Percentiles rank a stretch among this genome's conserved stretches.
Evolutionary conservation across 2,113 vertebrate genomes (phyloP).

Genomic region (Progne subis): DNA sequence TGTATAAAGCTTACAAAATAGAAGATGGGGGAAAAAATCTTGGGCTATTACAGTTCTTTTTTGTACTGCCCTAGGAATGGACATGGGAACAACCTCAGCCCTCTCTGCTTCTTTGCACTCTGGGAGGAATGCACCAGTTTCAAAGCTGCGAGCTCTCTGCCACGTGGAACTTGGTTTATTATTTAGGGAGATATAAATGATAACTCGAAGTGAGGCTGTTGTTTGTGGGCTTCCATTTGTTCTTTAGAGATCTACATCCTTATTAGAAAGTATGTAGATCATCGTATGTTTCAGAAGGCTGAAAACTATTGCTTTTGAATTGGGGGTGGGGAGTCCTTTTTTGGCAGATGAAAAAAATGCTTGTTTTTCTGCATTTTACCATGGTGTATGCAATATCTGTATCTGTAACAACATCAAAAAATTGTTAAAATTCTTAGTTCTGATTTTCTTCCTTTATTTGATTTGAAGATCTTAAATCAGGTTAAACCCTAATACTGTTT

Average conservation of each 20-base stretch:
- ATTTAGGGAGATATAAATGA: background rate
- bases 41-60: background rate
- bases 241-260: background rate
- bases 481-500: background rate
- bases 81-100: background rate
- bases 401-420: background rate
- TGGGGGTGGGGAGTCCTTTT: background rate
- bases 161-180: accelerated
- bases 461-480: background rate
- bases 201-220: background rate
- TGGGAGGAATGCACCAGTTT: background rate
- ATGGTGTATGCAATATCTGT: background rate
- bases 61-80: background rate
- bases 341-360: background rate
- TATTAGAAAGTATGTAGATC: background rate
- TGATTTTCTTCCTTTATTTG: background rate
- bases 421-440: background rate
- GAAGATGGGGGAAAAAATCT: background rate
- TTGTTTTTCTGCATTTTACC: background rate
- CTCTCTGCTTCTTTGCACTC: background rate
- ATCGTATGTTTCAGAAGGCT: background rate
- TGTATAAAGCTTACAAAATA: background rate
- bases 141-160: background rate
- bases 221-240: background rate
- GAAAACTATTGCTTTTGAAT: background rate